phyloP scores from a whole-genome alignment of 2,888 invertebrate species.

The Ganaspis brasiliensis region DNA sequence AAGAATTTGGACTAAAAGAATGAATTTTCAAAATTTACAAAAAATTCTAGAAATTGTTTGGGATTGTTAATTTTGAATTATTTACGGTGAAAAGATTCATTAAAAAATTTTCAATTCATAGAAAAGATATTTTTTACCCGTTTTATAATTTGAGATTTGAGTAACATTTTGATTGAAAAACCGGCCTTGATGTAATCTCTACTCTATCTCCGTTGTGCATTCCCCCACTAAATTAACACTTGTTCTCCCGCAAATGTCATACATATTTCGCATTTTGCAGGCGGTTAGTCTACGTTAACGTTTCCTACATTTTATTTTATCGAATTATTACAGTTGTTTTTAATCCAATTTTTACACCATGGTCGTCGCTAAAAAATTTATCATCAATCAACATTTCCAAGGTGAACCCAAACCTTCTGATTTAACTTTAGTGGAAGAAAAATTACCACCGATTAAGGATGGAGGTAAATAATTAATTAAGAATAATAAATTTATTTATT shows the following conservation, averaged over 20 bases:
- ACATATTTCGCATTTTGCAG: no score
- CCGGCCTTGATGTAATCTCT: neutral
- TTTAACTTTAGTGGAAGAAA: conserved; percentile 86
- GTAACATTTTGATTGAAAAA: neutral
- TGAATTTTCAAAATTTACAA: no score
- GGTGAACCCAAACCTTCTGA: conserved; percentile 86
- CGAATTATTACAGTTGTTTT: neutral
- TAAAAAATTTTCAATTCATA: no score
- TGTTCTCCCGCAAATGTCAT: no score
- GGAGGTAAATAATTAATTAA: conserved; percentile 83
- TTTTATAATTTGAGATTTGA: neutral
- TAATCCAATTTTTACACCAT: conserved; percentile 69
- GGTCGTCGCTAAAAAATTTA: conserved; percentile 84
- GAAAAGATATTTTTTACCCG: no score
- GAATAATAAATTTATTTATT: neutral
- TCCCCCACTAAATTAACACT: no score
- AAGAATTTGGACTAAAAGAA: no score
- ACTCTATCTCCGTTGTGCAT: no score
- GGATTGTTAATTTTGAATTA: no score
- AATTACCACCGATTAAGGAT: conserved; percentile 84
- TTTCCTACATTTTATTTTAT: neutral
- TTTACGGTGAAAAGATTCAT: no score
- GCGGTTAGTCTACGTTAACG: neutral
- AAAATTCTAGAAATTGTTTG: no score
- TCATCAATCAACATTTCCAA: conserved; percentile 85